Evolutionary conservation across 2,797 vertebrate species (phyloP).

Genomic region (Lagorchestes hirsutus): DNA sequence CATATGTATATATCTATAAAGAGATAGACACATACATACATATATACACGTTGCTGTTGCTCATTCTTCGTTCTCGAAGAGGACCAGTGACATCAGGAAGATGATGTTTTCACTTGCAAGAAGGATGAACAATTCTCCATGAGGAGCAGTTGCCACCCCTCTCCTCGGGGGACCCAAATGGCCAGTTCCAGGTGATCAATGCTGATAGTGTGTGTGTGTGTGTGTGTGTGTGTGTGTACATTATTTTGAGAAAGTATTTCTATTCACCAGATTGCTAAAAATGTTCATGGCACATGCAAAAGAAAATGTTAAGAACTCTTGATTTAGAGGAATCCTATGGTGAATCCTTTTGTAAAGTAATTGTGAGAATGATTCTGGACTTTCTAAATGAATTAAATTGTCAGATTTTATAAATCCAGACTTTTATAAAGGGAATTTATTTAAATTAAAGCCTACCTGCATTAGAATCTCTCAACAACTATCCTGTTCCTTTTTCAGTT

Average conservation of each 20-base stretch:
- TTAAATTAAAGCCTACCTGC: fast-evolving
- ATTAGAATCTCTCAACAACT: not conserved
- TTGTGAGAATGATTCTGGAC: not conserved
- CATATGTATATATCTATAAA: not conserved
- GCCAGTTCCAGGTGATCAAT: not conserved
- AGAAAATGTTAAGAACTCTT: not conserved
- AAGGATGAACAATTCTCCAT: not conserved
- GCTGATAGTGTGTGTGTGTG: not conserved
- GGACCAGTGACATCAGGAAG: not conserved
- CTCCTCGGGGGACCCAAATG: not conserved
- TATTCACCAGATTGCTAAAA: not conserved
- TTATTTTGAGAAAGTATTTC: not conserved
- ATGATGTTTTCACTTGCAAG: not conserved
- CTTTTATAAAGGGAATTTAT: not conserved
- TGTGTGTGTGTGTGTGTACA: too few species aligned
- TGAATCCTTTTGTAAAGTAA: slow-evolving; percentile 21
- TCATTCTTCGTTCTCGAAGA: not conserved
- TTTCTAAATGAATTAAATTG: not conserved
- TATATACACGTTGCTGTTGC: not conserved
- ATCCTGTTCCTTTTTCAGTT: slow-evolving; percentile 8
- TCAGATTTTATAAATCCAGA: not conserved
- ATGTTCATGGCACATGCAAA: not conserved
- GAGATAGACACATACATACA: not conserved
- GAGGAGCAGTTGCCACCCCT: not conserved
- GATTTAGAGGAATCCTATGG: not conserved